phyloP scores from a whole-genome alignment of 2,888 invertebrate genomes.

The Machimus atricapillus region DNA sequence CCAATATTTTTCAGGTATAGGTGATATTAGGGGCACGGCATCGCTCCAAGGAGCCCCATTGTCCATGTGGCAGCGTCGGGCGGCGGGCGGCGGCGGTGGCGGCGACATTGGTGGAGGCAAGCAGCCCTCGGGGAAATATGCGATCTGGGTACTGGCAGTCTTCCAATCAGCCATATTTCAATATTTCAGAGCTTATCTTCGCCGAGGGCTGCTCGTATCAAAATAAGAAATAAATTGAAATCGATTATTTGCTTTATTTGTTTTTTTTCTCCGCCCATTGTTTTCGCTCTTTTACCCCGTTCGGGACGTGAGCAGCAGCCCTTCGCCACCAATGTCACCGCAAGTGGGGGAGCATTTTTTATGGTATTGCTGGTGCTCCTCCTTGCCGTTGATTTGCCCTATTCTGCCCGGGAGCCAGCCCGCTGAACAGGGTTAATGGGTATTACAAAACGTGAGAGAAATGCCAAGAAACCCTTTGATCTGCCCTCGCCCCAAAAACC shows the following conservation, averaged over 20 bases:
- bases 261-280: neutral
- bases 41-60: neutral
- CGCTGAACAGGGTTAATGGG: conserved; percentile 15
- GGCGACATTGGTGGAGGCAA: neutral
- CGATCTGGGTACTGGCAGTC: neutral
- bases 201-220: neutral
- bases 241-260: conserved; percentile 38
- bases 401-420: neutral
- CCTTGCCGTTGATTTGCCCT: neutral
- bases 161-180: conserved; percentile 23
- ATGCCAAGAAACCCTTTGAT: conserved; percentile 18
- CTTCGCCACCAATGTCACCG: neutral
- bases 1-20: conserved; percentile 18
- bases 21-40: neutral
- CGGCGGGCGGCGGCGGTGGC: neutral
- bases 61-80: neutral
- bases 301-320: neutral
- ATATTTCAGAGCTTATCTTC: neutral
- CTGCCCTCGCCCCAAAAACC: neutral
- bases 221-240: conserved; percentile 30
- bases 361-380: neutral
- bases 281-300: neutral
- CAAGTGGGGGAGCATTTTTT: neutral
- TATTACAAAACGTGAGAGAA: conserved; percentile 12
- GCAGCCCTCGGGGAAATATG: neutral